Percentiles rank a stretch among this genome's conserved stretches.
phyloP scores from a whole-genome alignment of 30 jellyfish, hydroid and myxozoan species.

The Aurelia aurita region DNA sequence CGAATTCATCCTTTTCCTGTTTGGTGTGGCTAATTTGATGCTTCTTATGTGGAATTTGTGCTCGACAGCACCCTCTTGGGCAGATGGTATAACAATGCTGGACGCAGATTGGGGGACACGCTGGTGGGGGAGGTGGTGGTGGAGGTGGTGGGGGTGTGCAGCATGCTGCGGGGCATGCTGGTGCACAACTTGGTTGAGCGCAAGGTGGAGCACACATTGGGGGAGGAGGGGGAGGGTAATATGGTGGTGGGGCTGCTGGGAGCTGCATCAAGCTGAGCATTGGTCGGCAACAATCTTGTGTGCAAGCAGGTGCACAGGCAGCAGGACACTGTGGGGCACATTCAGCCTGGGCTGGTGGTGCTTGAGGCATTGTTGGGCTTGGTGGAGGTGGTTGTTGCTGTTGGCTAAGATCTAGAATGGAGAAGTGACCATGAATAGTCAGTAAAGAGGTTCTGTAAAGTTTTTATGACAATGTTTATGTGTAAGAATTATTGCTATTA shows the following conservation, averaged over 20 bases:
- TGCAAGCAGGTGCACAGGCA: slow-evolving; percentile 95
- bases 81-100: slow-evolving; percentile 73
- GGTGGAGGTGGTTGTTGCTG: slow-evolving; percentile 56
- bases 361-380: slow-evolving; percentile 74
- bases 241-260: slow-evolving; percentile 86
- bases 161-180: slow-evolving; percentile 90
- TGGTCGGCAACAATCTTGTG: slow-evolving; percentile 90
- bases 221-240: slow-evolving; percentile 60
- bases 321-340: slow-evolving; percentile 90
- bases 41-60: slow-evolving; percentile 63
- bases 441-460: too few species aligned
- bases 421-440: too few species aligned
- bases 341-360: slow-evolving; percentile 70
- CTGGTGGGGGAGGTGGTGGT: slow-evolving; percentile 89
- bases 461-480: too few species aligned
- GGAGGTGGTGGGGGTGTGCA: slow-evolving; percentile 91
- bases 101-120: slow-evolving; percentile 78
- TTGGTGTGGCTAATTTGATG: slow-evolving; percentile 28
- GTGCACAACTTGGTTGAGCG: slow-evolving; percentile 84
- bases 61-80: slow-evolving; percentile 78
- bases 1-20: neutral
- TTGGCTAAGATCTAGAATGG: slow-evolving; percentile 3
- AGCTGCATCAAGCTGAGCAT: slow-evolving; percentile 58
- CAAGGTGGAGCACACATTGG: slow-evolving; percentile 81
- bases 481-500: too few species aligned